Evolutionary conservation across 2,113 vertebrate species (phyloP), one percentile per base, ranked within the genome.

Genomic region (Sinocyclocheilus anshuiensis): DNA sequence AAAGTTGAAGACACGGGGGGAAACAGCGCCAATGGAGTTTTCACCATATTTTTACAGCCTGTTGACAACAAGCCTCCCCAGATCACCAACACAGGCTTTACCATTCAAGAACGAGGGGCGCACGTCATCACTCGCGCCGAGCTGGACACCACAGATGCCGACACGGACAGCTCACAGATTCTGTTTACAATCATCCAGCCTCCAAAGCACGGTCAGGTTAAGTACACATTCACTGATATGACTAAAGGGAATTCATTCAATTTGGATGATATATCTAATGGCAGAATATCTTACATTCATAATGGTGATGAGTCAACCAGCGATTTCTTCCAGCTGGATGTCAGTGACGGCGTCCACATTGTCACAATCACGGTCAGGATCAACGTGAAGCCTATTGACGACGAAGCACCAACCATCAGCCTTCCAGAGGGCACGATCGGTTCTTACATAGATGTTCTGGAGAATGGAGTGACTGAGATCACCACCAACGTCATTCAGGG

Each of bases 51-150:
- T 90, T 81, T 99, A 77, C 96, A 98, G 88, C 97, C 98, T 0
- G 96, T 98, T 77, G 95, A 99, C 92, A 98, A 99, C 91, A 97
- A 96, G 45, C 97, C 98, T 0, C 98, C 98, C 0, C 95, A 96
- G 90, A 97, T 99, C 84, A 97, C 95, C 77, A 99, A 99, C 89
- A 96, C 96, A 1, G 97, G 97, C 65, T 97, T 99, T 86, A 93
- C 93, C 8, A 84, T 98, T 50, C 91, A 94, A 61, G 96, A 97
- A 85, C 94, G 95, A 36, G 96, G 96, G 77, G 94, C 90, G 2
- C 95, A 98, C n/a, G 75, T 95, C 75, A 91, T 99, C 50, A 95
- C 94, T 2, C 93, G 91, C 6, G 0, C 92, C 0, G 98, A 98
- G 90, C 91, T 99, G 59, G 93, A 96, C 89, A 97, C 96, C 50